phyloP scores from a whole-genome alignment of 2,797 vertebrate species.

The Erpetoichthys calabaricus region DNA sequence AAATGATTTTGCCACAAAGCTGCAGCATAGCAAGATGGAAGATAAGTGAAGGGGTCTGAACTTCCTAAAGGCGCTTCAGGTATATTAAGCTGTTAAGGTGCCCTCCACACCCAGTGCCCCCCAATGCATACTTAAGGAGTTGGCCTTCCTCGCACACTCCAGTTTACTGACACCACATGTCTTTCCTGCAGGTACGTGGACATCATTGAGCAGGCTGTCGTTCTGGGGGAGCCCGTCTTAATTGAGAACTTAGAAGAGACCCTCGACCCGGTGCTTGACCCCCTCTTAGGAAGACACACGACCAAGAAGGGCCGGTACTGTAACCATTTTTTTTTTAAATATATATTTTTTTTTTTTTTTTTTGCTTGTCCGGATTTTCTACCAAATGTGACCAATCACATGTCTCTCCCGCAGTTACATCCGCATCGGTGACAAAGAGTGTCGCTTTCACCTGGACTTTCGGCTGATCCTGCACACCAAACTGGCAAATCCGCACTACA shows the following conservation, averaged over 20 bases:
- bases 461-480: slow-evolving; percentile 56
- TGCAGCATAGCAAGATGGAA: too few species aligned
- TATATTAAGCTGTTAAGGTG: too few species aligned
- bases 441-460: slow-evolving; percentile 49
- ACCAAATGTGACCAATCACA: not conserved
- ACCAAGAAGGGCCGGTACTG: slow-evolving; percentile 62
- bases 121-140: too few species aligned
- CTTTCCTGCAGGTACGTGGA: slow-evolving; percentile 41
- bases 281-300: slow-evolving; percentile 48
- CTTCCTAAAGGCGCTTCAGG: too few species aligned
- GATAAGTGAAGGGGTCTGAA: too few species aligned
- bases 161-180: too few species aligned
- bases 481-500: slow-evolving; percentile 52
- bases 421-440: slow-evolving; percentile 58
- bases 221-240: slow-evolving; percentile 48
- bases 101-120: too few species aligned
- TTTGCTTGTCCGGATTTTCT: not conserved
- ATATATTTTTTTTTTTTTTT: not conserved
- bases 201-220: slow-evolving; percentile 51
- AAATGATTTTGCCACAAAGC: too few species aligned
- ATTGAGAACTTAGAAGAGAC: slow-evolving; percentile 62
- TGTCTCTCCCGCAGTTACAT: slow-evolving; percentile 39
- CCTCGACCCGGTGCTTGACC: slow-evolving; percentile 52
- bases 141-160: too few species aligned
- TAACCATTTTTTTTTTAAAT: slow-evolving; percentile 1